Percentiles rank a stretch among this genome's conserved stretches.
phyloP scores from a whole-genome alignment of 2,113 vertebrate genomes.

The Pyrgilauda ruficollis region DNA sequence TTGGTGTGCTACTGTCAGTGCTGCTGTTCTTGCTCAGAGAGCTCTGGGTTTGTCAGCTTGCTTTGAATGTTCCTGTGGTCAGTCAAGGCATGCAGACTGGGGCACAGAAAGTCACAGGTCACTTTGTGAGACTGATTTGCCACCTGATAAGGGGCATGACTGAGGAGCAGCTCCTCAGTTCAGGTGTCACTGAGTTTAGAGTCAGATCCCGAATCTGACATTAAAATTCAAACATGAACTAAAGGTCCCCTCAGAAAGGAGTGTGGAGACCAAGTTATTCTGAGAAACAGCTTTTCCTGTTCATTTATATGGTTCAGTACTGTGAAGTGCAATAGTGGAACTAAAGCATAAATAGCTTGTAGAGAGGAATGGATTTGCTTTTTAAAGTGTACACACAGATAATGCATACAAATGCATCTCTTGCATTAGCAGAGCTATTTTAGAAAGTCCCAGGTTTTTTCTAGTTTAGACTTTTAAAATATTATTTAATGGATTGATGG shows the following conservation, averaged over 20 bases:
- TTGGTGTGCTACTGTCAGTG: accelerated
- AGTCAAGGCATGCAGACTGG: neutral
- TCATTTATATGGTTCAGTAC: neutral
- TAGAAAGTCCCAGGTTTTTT: neutral
- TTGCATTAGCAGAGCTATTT: neutral
- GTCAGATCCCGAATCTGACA: neutral
- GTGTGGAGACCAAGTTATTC: neutral
- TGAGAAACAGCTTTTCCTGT: neutral
- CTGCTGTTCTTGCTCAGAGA: neutral
- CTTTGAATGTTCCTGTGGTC: neutral
- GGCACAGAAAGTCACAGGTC: neutral
- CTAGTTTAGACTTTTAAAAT: neutral
- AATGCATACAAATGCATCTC: neutral
- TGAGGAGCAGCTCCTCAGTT: neutral
- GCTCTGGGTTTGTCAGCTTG: neutral
- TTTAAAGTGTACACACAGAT: neutral
- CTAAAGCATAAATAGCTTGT: neutral
- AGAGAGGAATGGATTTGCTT: neutral
- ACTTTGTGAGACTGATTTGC: neutral
- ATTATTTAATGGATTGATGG: neutral
- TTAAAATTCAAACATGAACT: neutral
- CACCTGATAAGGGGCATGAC: neutral
- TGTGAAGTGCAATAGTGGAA: neutral
- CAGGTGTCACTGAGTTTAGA: neutral
- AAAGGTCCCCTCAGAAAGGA: neutral